Conservation (phyloP, 2,113 vertebrate species). For the Pachypanchax playfairii region DNA sequence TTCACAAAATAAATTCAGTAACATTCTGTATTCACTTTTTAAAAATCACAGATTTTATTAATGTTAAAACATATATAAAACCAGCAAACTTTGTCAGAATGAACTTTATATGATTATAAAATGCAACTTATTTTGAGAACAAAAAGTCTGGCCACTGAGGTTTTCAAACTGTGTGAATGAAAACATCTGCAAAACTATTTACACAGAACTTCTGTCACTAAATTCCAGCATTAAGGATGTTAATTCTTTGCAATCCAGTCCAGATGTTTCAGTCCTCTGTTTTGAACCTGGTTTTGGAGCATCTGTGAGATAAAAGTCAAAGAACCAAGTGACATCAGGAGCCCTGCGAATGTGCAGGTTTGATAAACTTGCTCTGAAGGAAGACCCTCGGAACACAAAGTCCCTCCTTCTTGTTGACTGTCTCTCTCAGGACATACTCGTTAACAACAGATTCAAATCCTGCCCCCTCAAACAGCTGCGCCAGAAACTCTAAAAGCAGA, state of each 20-base stretch:
- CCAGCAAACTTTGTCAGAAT: not conserved
- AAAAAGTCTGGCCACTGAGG: not conserved
- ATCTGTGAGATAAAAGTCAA: not conserved
- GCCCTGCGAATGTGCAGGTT: conserved; percentile 57
- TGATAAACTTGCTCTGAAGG: conserved; percentile 93
- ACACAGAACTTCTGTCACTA: no score
- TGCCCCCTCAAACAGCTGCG: conserved; percentile 80
- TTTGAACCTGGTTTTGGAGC: no score
- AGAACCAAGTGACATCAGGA: conserved; percentile 4
- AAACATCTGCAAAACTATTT: no score
- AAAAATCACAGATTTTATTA: not conserved
- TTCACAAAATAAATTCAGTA: not conserved
- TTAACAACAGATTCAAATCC: conserved; percentile 83
- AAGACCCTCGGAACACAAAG: conserved; percentile 90
- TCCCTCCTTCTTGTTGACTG: conserved; percentile 94
- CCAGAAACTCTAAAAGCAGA: conserved; percentile 83
- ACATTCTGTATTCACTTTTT: not conserved
- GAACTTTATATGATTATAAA: not conserved
- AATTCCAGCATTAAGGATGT: not conserved
- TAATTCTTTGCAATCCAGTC: not conserved
- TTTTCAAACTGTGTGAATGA: no score
- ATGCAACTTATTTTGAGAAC: not conserved
- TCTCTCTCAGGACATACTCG: conserved; percentile 92
- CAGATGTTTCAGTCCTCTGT: not conserved
- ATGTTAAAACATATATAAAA: not conserved